A percentile compares a stretch with the other conserved stretches of the same genome.
Evolutionary conservation across 2,797 vertebrate genomes (phyloP).

Genomic region (Epinephelus awoara): DNA sequence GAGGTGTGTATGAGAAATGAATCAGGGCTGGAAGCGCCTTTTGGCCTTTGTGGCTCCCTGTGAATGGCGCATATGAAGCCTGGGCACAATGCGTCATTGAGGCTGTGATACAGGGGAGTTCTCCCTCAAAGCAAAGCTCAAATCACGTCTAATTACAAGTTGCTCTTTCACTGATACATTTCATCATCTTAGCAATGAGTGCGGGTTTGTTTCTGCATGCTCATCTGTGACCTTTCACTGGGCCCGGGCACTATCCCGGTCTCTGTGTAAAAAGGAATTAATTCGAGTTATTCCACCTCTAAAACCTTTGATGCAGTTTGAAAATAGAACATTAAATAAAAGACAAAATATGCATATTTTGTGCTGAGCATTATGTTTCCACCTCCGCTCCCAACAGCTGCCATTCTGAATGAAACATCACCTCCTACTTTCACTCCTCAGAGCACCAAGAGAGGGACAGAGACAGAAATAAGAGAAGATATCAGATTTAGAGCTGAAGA

Average conservation of each 20-base stretch:
- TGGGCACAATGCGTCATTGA: constrained; percentile 55
- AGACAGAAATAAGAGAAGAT: not conserved
- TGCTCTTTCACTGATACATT: not conserved
- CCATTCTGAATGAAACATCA: not conserved
- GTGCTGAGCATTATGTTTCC: constrained; percentile 18
- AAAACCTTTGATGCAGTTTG: not conserved
- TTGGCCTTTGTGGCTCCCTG: constrained; percentile 51
- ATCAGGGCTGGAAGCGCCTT: constrained; percentile 41
- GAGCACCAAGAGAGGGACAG: not conserved
- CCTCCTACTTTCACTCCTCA: not conserved
- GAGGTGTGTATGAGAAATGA: constrained; percentile 28
- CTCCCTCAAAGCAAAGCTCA: constrained; percentile 11
- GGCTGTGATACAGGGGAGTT: constrained; percentile 25
- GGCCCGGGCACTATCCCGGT: not conserved
- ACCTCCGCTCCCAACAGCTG: not conserved
- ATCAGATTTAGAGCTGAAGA: constrained; percentile 7
- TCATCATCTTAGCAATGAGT: not conserved
- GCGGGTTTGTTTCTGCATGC: constrained; percentile 20
- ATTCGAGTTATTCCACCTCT: not conserved
- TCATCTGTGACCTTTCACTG: constrained; percentile 58
- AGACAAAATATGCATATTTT: not conserved
- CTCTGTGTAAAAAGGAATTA: not conserved
- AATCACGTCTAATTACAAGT: constrained; percentile 39
- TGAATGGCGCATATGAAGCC: constrained; percentile 55
- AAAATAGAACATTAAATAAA: constrained; percentile 11